phyloP scores from a whole-genome alignment of 1,140 invertebrate species.

The Elymnias hypermnestra region DNA sequence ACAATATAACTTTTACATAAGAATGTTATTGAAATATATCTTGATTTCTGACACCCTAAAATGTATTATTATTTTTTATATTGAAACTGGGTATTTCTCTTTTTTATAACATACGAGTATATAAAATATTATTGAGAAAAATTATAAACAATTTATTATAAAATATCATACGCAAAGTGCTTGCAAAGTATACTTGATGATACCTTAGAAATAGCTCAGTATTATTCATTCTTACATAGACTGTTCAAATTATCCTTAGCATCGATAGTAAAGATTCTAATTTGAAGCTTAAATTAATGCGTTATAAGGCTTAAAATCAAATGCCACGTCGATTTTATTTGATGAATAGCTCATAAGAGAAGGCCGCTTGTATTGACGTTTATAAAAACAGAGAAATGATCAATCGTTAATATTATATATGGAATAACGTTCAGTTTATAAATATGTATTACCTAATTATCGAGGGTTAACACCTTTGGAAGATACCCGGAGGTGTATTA shows the following conservation, averaged over 20 bases:
- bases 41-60: too few relatives aligned
- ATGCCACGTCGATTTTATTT: conserved; percentile 5
- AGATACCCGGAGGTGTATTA: conserved; percentile 5
- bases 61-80: too few relatives aligned
- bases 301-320: conserved; percentile 7
- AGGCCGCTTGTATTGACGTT: conserved; percentile 13
- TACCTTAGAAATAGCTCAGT: not conserved
- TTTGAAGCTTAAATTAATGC: conserved; percentile 12
- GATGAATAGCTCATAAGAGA: conserved; percentile 17
- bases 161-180: conserved; percentile 47
- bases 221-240: conserved; percentile 43
- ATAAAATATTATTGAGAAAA: too few relatives aligned
- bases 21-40: too few relatives aligned
- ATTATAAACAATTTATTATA: conserved; percentile 40
- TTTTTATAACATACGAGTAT: too few relatives aligned
- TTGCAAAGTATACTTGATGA: conserved; percentile 41
- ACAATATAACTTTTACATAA: too few relatives aligned
- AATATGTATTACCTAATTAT: conserved; percentile 71
- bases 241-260: conserved; percentile 1
- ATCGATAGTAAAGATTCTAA: not conserved
- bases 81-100: too few relatives aligned
- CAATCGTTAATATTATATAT: conserved; percentile 32
- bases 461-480: conserved; percentile 31
- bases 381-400: conserved; percentile 34
- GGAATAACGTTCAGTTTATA: conserved; percentile 51